Conservation (phyloP, 1,140 invertebrate species). For the Lepidurus apus region DNA sequence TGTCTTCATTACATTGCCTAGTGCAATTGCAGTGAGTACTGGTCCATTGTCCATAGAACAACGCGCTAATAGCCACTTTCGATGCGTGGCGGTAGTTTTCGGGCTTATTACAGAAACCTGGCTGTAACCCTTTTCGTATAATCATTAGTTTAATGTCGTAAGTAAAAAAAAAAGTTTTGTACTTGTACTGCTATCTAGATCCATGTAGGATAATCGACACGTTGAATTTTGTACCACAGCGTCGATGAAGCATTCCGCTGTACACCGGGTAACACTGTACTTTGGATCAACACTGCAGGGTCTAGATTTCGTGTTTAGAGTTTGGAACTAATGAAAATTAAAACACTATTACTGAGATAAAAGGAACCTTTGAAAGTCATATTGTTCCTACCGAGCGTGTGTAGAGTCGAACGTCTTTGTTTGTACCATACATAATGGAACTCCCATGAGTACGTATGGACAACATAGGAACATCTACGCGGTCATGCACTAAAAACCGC, state of each 20-base stretch:
- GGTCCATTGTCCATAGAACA: not conserved
- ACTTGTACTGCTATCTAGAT: not conserved
- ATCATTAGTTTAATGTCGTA: not conserved
- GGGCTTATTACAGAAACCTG: not conserved
- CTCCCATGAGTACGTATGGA: not conserved
- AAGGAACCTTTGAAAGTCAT: not conserved
- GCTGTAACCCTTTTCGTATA: not conserved
- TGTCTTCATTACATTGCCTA: not conserved
- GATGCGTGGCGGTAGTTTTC: not conserved
- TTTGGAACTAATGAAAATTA: not conserved
- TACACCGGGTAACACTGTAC: not conserved
- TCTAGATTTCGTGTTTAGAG: not conserved
- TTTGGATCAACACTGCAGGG: not conserved
- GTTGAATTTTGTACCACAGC: not conserved
- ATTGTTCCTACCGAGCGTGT: not conserved
- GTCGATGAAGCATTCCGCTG: not conserved
- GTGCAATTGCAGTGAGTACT: not conserved
- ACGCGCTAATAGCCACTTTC: not conserved
- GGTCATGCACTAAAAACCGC: conserved; percentile 13
- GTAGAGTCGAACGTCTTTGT: not conserved
- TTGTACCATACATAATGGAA: not conserved
- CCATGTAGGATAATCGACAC: not conserved
- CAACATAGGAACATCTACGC: not conserved
- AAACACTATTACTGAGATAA: not conserved
- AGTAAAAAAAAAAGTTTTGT: not conserved